phyloP scores from a whole-genome alignment of 2,113 vertebrate species.

The Osmerus eperlanus region DNA sequence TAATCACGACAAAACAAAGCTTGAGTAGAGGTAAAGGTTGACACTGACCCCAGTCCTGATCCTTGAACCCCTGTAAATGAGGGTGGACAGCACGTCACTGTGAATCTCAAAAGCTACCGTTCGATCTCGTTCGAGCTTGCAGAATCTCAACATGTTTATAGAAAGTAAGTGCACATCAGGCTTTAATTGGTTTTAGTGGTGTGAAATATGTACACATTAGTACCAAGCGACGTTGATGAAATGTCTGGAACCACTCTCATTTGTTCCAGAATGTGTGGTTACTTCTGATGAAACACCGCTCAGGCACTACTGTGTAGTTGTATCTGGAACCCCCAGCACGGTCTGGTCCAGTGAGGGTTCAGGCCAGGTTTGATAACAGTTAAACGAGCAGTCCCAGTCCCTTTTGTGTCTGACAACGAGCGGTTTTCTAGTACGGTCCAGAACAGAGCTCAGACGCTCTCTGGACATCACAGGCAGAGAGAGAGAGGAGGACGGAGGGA shows the following conservation, averaged over 20 bases:
- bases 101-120: constrained; percentile 31
- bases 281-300: not conserved
- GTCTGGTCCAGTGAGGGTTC: constrained; percentile 21
- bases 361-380: constrained; percentile 4
- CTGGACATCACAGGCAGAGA: constrained; percentile 1
- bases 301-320: not conserved
- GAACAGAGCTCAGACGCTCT: constrained; percentile 29
- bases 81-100: not conserved
- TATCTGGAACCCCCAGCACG: no score
- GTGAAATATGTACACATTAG: constrained; percentile 44
- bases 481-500: not conserved
- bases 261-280: constrained; percentile 10
- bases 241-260: constrained; percentile 35
- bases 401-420: constrained; percentile 10
- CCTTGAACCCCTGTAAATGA: constrained; percentile 5
- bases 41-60: not conserved
- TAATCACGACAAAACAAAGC: constrained; percentile 16
- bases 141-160: constrained; percentile 32
- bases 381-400: constrained; percentile 20
- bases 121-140: constrained; percentile 23
- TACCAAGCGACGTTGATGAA: constrained; percentile 49
- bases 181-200: constrained; percentile 55
- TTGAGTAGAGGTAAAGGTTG: not conserved
- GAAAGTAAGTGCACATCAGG: constrained; percentile 55
- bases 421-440: constrained; percentile 9